Evolutionary conservation across 2,888 invertebrate species (phyloP).

Genomic region (Hydriomena furcata): DNA sequence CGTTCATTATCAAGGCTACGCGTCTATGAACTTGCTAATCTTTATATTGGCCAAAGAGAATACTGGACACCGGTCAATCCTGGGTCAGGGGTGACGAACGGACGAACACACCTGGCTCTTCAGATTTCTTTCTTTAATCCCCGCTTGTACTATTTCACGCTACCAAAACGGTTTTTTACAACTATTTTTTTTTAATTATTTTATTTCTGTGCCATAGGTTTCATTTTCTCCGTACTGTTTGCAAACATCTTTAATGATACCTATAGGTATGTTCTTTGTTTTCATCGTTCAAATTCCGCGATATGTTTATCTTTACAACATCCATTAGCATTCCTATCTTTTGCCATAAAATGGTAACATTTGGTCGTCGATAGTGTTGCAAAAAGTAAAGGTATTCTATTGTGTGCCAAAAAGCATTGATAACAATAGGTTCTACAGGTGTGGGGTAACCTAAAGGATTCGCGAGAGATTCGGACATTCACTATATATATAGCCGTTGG

Average conservation of each 20-base stretch:
- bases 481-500: constrained; percentile 76
- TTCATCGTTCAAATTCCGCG: constrained; percentile 24
- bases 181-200: constrained; percentile 26
- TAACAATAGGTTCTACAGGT: constrained; percentile 51
- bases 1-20: constrained; percentile 46
- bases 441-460: constrained; percentile 48
- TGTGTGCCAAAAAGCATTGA: constrained; percentile 25
- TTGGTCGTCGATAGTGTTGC: constrained; percentile 31
- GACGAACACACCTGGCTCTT: constrained; percentile 64
- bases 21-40: constrained; percentile 55
- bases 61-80: constrained; percentile 63
- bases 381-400: constrained; percentile 35
- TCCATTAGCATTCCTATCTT: constrained; percentile 34
- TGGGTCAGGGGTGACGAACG: constrained; percentile 82
- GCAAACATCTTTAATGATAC: background rate
- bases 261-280: constrained; percentile 27
- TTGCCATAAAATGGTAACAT: constrained; percentile 34
- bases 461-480: constrained; percentile 41
- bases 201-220: constrained; percentile 14
- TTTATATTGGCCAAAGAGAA: constrained; percentile 51
- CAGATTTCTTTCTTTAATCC: constrained; percentile 42
- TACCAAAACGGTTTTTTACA: constrained; percentile 10
- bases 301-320: constrained; percentile 41
- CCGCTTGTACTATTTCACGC: constrained; percentile 29
- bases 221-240: constrained; percentile 10